Conservation (phyloP, 1,140 invertebrate species). For the Telenomus remus region DNA sequence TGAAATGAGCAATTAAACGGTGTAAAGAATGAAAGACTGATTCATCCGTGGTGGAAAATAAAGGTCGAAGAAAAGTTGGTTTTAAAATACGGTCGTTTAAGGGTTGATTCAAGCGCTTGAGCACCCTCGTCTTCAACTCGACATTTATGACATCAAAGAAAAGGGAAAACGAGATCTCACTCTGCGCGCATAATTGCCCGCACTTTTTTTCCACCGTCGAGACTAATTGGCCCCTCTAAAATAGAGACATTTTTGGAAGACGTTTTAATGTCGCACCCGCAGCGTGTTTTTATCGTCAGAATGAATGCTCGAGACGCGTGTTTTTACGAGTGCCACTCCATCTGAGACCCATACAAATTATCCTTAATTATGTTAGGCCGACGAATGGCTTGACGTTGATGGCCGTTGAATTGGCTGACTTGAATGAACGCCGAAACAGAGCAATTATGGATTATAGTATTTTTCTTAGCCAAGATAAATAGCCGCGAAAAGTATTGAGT, state of each 20-base stretch:
- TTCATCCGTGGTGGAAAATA: slow-evolving; percentile 10
- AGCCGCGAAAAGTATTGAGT: too few species aligned
- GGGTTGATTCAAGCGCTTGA: not conserved
- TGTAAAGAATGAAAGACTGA: too few species aligned
- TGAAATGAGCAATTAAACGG: too few species aligned
- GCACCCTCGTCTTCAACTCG: slow-evolving; percentile 1
- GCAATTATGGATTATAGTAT: slow-evolving; percentile 6
- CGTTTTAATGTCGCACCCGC: slow-evolving; percentile 14
- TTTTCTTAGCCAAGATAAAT: too few species aligned
- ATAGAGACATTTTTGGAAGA: slow-evolving; percentile 23
- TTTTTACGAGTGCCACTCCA: not conserved
- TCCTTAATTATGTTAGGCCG: slow-evolving; percentile 12
- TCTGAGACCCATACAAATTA: slow-evolving; percentile 9
- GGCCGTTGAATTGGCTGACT: slow-evolving; percentile 7
- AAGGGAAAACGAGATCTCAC: slow-evolving; percentile 15
- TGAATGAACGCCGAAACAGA: slow-evolving; percentile 4
- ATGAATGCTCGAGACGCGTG: slow-evolving; percentile 13
- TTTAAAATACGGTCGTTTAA: too few species aligned
- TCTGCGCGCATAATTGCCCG: slow-evolving; percentile 9
- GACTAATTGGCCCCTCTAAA: slow-evolving; percentile 33
- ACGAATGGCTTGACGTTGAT: slow-evolving; percentile 13
- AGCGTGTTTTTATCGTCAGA: not conserved
- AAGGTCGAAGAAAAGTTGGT: not conserved
- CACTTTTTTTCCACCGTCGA: slow-evolving; percentile 22
- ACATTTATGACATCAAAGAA: slow-evolving; percentile 26